These are phyloP conservation scores for Rutilus rutilus DNA, from an alignment of 2,113 vertebrate species.

Conservation along the genomic window DNA sequence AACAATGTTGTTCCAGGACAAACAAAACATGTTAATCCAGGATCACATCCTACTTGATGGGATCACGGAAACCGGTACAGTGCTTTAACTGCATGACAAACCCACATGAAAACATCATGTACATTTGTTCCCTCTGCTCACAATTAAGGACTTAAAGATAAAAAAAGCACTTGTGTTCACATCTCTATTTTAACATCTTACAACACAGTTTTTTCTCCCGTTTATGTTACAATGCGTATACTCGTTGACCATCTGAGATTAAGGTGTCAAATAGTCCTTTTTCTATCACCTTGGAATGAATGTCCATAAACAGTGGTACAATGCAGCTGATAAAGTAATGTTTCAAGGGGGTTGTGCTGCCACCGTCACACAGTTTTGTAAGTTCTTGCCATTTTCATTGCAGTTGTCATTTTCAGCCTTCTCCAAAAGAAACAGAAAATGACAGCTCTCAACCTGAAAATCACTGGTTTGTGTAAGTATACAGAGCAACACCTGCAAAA, in stretches of 20 bases:
- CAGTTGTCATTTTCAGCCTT: constrained; percentile 7
- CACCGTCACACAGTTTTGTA: background rate
- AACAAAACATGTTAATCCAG: background rate
- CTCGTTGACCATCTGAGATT: constrained; percentile 61
- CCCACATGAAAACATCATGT: constrained; percentile 68
- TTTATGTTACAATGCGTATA: constrained; percentile 59
- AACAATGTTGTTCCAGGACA: constrained; percentile 5
- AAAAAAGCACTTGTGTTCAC: constrained; percentile 79
- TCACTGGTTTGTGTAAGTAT: constrained; percentile 5
- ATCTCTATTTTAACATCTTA: constrained; percentile 76
- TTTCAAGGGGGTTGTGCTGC: background rate
- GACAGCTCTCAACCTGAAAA: background rate
- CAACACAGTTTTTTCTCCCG: constrained; percentile 69
- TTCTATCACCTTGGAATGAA: constrained; percentile 17
- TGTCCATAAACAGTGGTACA: background rate
- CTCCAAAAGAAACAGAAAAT: background rate
- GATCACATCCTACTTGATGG: background rate
- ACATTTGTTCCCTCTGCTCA: constrained; percentile 67
- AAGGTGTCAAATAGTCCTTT: constrained; percentile 48
- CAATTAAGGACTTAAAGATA: constrained; percentile 69
- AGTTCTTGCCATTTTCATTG: background rate
- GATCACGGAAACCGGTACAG: constrained; percentile 7
- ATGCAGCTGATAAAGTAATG: constrained; percentile 11
- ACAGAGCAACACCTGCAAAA: constrained; percentile 21
- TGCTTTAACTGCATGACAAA: constrained; percentile 62